Percentiles rank a stretch among this genome's conserved stretches.
These are phyloP conservation scores for Oscheius sp. DNA, from an alignment of 2,888 invertebrate genomes.

Conservation along the genomic window DNA sequence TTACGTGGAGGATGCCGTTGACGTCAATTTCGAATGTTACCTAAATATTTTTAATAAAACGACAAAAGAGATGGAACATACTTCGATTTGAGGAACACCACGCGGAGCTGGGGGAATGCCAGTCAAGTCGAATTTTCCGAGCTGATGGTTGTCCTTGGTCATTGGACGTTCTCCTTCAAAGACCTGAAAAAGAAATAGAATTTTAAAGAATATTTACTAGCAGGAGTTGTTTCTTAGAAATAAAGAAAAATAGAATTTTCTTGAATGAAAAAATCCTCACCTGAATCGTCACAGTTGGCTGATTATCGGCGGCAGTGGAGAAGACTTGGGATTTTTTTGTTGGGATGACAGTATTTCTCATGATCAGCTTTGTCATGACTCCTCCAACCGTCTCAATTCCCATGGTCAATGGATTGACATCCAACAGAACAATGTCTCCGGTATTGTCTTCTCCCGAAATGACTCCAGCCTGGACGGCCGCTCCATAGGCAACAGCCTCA, in stretches of 20 bases:
- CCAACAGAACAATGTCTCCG: slow-evolving; percentile 91
- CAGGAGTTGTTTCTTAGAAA: no score
- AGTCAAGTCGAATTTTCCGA: slow-evolving; percentile 90
- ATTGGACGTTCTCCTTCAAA: slow-evolving; percentile 99
- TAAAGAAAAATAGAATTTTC: no score
- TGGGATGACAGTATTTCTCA: slow-evolving; percentile 96
- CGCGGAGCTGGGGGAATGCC: slow-evolving; percentile 74
- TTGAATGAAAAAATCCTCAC: no score
- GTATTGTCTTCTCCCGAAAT: slow-evolving; percentile 87
- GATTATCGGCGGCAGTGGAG: slow-evolving; percentile 98
- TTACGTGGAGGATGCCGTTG: slow-evolving; percentile 77
- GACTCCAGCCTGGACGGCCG: slow-evolving; percentile 95
- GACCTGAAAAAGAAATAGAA: no score
- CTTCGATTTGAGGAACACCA: slow-evolving; percentile 72
- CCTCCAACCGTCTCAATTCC: slow-evolving; percentile 99
- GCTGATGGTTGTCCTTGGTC: slow-evolving; percentile 98
- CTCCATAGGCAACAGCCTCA: slow-evolving; percentile 95
- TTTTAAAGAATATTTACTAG: no score
- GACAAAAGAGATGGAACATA: slow-evolving; percentile 56
- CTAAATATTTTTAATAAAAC: no score
- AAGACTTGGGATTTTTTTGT: slow-evolving; percentile 99
- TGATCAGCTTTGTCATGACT: slow-evolving; percentile 98
- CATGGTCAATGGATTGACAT: slow-evolving; percentile 97
- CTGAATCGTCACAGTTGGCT: slow-evolving; percentile 97
- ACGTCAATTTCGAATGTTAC: slow-evolving; percentile 75